Percentiles rank a stretch among this genome's conserved stretches.
Evolutionary conservation across 1,140 invertebrate genomes (phyloP).

Genomic region (Brachionus koreanus): DNA sequence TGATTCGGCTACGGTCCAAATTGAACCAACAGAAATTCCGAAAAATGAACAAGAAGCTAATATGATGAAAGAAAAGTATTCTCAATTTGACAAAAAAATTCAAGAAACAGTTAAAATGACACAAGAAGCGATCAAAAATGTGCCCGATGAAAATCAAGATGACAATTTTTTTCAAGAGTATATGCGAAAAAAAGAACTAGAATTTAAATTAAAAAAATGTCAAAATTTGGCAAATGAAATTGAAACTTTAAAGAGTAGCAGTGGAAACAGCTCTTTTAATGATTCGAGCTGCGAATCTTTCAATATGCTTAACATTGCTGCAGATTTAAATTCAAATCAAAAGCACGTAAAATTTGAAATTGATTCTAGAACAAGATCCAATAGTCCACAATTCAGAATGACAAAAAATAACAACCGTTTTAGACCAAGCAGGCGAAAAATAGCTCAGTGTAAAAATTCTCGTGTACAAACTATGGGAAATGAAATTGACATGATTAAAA

Average conservation of each 20-base stretch:
- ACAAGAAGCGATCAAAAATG: not conserved
- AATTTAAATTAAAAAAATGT: not conserved
- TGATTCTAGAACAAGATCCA: not conserved
- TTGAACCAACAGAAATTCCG: not conserved
- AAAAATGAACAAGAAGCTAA: not conserved
- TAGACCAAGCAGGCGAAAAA: slow-evolving; percentile 7
- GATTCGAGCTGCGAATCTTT: not conserved
- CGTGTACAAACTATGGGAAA: not conserved
- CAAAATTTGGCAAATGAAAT: not conserved
- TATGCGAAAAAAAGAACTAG: slow-evolving; percentile 17
- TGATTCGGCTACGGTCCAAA: not conserved
- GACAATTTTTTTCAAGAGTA: slow-evolving; percentile 20
- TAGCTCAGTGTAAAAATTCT: not conserved
- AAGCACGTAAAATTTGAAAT: slow-evolving; percentile 27
- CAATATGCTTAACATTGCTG: not conserved
- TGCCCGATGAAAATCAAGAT: not conserved
- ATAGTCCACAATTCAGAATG: not conserved
- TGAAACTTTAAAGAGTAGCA: slow-evolving; percentile 14
- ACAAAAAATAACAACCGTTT: not conserved
- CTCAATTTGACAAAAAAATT: not conserved
- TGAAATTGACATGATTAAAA: not conserved
- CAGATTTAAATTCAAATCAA: not conserved
- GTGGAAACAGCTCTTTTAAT: slow-evolving; percentile 17
- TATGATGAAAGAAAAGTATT: slow-evolving; percentile 1
- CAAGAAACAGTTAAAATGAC: slow-evolving; percentile 33